phyloP scores from a whole-genome alignment of 1,140 invertebrate genomes.

The Matsumurasca onukii region DNA sequence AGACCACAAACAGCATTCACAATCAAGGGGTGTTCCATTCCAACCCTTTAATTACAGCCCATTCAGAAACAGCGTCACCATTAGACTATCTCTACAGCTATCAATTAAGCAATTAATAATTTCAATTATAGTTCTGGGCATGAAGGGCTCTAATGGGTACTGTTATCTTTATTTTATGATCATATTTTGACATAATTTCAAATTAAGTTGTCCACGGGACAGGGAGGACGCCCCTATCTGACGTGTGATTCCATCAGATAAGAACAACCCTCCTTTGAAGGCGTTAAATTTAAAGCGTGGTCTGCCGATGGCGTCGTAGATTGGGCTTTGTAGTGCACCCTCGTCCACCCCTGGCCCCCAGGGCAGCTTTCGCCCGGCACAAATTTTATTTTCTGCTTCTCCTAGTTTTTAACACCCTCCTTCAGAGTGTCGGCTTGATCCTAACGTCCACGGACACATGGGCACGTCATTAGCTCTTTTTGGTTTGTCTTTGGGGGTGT shows the following conservation, averaged over 20 bases:
- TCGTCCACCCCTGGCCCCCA: not conserved
- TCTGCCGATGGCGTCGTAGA: conserved; percentile 9
- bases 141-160: not conserved
- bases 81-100: conserved; percentile 8
- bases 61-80: not conserved
- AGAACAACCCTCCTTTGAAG: conserved; percentile 25
- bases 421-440: conserved; percentile 9
- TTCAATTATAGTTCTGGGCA: conserved; percentile 14
- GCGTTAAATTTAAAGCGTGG: conserved; percentile 27
- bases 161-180: conserved; percentile 21
- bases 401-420: conserved; percentile 30
- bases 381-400: conserved; percentile 35
- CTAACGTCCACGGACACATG: not conserved
- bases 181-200: conserved; percentile 26
- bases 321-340: not conserved
- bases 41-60: too few relatives aligned
- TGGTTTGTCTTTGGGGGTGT: not conserved
- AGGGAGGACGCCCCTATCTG: not conserved
- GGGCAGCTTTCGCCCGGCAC: conserved; percentile 6
- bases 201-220: conserved; percentile 20
- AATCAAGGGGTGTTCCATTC: too few relatives aligned
- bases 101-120: conserved; percentile 27
- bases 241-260: conserved; percentile 11
- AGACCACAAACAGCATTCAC: too few relatives aligned
- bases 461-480: conserved; percentile 13